phyloP scores from a whole-genome alignment of 2,113 vertebrate genomes.

The Oryzias javanicus region DNA sequence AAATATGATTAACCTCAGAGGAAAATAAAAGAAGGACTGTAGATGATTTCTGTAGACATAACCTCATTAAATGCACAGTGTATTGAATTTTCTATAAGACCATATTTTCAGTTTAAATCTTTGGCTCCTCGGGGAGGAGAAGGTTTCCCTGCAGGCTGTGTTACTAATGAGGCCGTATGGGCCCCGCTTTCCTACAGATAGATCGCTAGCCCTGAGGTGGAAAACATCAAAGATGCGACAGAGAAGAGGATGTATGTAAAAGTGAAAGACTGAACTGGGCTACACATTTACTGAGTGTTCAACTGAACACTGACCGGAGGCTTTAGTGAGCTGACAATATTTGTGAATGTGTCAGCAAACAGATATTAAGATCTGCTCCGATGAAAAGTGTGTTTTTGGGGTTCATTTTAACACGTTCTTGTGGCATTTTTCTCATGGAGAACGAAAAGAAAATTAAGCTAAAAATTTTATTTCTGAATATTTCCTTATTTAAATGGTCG shows the following conservation, averaged over 20 bases:
- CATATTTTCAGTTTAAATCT: background rate
- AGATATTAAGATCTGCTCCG: no score
- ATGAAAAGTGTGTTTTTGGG: no score
- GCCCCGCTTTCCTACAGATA: constrained; percentile 4
- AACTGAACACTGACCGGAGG: no score
- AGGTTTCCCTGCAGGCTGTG: constrained; percentile 9
- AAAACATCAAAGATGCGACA: constrained; percentile 6
- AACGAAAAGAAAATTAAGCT: no score
- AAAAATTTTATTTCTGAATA: no score
- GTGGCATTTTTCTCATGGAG: no score
- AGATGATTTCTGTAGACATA: background rate
- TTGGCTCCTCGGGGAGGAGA: background rate
- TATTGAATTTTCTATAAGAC: constrained; percentile 8
- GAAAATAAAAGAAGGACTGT: no score
- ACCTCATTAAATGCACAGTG: background rate
- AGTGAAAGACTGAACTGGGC: constrained; percentile 1
- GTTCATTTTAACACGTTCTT: no score
- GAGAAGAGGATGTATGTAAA: constrained; percentile 10
- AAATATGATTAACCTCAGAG: no score
- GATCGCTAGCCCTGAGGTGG: constrained; percentile 1
- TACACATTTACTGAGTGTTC: background rate
- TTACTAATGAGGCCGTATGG: constrained; percentile 4
- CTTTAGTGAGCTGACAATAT: no score
- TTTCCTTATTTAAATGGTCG: no score
- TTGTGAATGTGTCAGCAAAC: no score